Percentiles rank a stretch among this genome's conserved stretches.
Conservation (phyloP, 2,797 vertebrate genomes). For the Tangara arthus region DNA sequence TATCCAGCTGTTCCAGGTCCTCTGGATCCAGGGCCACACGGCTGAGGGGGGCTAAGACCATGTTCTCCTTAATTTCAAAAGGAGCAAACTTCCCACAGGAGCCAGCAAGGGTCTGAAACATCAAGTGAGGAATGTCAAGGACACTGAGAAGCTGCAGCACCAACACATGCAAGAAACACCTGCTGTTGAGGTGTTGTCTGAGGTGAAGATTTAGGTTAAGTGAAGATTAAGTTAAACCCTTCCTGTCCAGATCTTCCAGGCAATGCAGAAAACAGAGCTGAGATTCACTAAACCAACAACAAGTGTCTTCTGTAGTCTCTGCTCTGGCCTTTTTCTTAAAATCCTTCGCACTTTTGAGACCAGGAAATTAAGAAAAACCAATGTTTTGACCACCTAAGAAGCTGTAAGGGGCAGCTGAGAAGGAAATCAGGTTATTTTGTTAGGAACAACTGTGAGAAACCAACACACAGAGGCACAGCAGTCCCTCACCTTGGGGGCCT, state of each 20-base stretch:
- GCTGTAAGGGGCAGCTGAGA: neutral
- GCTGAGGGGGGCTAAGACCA: slow-evolving; percentile 87
- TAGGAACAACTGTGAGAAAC: neutral
- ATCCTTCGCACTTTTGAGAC: neutral
- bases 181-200: neutral
- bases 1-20: slow-evolving; percentile 82
- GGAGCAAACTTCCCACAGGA: slow-evolving; percentile 97
- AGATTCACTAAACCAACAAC: neutral
- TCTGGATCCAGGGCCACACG: slow-evolving; percentile 83
- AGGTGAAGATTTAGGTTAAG: neutral
- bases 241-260: neutral
- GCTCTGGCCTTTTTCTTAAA: neutral
- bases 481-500: slow-evolving; percentile 87
- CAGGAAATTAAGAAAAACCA: neutral
- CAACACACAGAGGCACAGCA: neutral
- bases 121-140: neutral
- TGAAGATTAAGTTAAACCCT: neutral
- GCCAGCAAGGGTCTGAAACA: slow-evolving; percentile 87
- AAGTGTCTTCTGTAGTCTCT: neutral
- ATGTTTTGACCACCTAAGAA: neutral
- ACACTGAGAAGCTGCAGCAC: neutral
- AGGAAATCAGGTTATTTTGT: neutral
- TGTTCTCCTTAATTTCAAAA: slow-evolving; percentile 96
- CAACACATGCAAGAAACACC: neutral
- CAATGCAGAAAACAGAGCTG: neutral